Evolutionary conservation across 2,113 vertebrate genomes (phyloP), one percentile per base, ranked within the genome.

Genomic region (Jaculus jaculus): DNA sequence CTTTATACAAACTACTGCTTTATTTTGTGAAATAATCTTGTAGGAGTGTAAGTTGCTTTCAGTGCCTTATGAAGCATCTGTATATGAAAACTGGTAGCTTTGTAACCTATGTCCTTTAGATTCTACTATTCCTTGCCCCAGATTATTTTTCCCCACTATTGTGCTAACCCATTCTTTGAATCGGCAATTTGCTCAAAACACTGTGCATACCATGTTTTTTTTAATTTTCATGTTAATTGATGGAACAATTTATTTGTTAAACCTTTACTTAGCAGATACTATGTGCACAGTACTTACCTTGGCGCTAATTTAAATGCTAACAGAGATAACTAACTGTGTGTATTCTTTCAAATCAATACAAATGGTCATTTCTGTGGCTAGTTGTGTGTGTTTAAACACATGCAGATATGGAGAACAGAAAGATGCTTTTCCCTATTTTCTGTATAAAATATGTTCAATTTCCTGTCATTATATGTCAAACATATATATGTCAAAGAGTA

Each of bases 391-490:
- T 58, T 8, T 65, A 18, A 74, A 30, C 28, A 60, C 30, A 28
- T 16, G 7, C 23, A 6, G 87, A 10, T 71, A 4, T 61, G 58
- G 54, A 3, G 4, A 18, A 37, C 6, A 42, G 26, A 51, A 60
- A 42, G 34, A 60, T 37, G 8, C 78, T 89, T 81, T 28, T 60
- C 30, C 75, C 4, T 54, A 11, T 47, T 86, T 85, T 28, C 63
- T 68, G 9, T 68, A 7, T 74, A 91, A 94, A 94, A 96, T 87
- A 60, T 78, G 75, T n/a, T 87, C 23, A 65, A 9, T 42, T 94
- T 90, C 92, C 51, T 93, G 32, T 32, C 20, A 92, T 87, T 74
- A 80, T 83, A 69, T 83, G 20, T 32, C 74, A 85, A 95, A 89
- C 17, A 60, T 17, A 10, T 66, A 72, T 68, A 60, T n/a, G n/a